These are phyloP conservation scores for Spialia ferax DNA, from an alignment of 2,888 invertebrate species.

Conservation along the genomic window DNA sequence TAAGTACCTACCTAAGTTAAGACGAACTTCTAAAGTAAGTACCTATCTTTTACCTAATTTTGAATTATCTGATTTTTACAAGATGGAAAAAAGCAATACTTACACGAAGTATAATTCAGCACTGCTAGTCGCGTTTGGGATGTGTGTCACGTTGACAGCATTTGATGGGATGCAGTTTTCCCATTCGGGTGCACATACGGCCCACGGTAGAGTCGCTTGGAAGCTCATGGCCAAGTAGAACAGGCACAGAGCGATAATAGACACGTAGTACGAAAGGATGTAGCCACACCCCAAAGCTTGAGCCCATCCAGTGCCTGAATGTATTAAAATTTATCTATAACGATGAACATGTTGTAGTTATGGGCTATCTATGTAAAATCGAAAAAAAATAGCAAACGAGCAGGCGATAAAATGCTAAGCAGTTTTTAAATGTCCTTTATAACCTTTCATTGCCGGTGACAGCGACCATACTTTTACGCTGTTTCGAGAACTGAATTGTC, in stretches of 20 bases:
- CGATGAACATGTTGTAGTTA: too few relatives aligned
- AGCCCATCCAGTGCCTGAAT: slow-evolving; percentile 90
- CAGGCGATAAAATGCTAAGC: too few relatives aligned
- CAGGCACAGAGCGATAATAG: slow-evolving; percentile 90
- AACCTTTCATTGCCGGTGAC: slow-evolving; percentile 92
- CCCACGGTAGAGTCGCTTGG: slow-evolving; percentile 90
- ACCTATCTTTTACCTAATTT: too few relatives aligned
- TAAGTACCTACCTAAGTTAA: too few relatives aligned
- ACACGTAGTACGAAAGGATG: slow-evolving; percentile 92
- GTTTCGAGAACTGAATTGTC: slow-evolving; percentile 94
- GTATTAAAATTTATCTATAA: slow-evolving; percentile 8
- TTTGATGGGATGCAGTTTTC: slow-evolving; percentile 75
- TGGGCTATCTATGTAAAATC: too few relatives aligned
- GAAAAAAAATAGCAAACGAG: too few relatives aligned
- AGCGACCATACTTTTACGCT: slow-evolving; percentile 90
- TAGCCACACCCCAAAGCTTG: slow-evolving; percentile 88
- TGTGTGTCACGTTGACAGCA: slow-evolving; percentile 51
- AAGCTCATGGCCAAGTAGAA: slow-evolving; percentile 92
- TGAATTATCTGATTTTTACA: too few relatives aligned
- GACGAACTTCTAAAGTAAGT: too few relatives aligned
- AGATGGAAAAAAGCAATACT: too few relatives aligned
- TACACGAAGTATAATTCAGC: slow-evolving; percentile 86
- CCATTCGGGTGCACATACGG: slow-evolving; percentile 88
- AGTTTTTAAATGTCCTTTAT: too few relatives aligned
- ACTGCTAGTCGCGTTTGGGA: slow-evolving; percentile 73